A percentile compares a stretch with the other conserved stretches of the same genome.
These are phyloP conservation scores for Peromyscus attwateri DNA, from an alignment of 2,797 vertebrate genomes.

Conservation along the genomic window DNA sequence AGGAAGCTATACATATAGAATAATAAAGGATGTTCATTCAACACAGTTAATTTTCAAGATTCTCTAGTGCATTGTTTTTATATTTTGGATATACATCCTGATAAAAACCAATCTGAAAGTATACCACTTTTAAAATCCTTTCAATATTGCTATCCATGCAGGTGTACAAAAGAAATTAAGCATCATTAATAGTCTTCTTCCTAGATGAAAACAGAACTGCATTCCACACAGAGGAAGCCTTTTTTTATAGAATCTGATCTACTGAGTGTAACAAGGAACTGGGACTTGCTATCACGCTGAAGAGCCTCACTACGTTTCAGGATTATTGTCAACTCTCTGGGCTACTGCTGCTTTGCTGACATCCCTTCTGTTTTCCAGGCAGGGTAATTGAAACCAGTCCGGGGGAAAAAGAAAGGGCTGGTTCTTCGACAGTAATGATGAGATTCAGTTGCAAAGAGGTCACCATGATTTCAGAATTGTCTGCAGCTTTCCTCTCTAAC, in stretches of 20 bases:
- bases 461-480: neutral
- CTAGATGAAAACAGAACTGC: neutral
- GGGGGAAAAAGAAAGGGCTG: neutral
- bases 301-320: neutral
- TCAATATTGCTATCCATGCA: neutral
- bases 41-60: constrained; percentile 38
- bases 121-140: constrained; percentile 19
- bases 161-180: neutral
- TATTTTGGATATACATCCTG: neutral
- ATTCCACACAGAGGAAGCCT: neutral
- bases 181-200: neutral
- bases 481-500: neutral
- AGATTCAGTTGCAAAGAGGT: neutral
- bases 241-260: neutral
- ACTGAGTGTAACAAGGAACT: neutral
- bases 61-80: neutral
- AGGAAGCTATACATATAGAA: constrained; percentile 44
- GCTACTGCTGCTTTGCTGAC: neutral
- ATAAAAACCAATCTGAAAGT: constrained; percentile 18
- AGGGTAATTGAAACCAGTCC: neutral
- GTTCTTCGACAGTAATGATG: neutral
- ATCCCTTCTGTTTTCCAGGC: neutral
- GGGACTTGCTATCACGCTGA: neutral
- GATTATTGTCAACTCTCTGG: neutral
- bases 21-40: neutral